Conservation (phyloP, 2,888 invertebrate genomes). For the Synergus japonicus region DNA sequence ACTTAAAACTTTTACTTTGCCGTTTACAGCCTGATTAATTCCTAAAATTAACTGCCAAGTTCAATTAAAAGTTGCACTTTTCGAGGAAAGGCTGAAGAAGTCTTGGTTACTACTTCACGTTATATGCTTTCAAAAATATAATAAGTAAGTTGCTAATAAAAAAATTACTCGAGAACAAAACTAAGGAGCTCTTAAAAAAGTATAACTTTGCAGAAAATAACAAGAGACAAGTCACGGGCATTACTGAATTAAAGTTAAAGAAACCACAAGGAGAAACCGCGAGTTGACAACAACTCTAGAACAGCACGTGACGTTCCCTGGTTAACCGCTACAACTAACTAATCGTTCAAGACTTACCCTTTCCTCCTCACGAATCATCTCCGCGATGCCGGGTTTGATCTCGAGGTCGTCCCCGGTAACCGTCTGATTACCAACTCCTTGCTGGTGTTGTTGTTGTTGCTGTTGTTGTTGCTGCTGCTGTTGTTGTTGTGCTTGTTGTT, state of each 20-base stretch:
- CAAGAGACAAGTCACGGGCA: background rate
- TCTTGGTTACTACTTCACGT: too few relatives aligned
- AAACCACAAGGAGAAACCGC: background rate
- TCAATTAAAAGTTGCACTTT: too few relatives aligned
- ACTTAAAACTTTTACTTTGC: too few relatives aligned
- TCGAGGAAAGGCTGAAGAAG: too few relatives aligned
- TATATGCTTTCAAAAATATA: too few relatives aligned
- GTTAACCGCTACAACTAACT: constrained; percentile 15
- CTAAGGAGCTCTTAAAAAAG: too few relatives aligned
- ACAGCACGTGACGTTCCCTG: constrained; percentile 8
- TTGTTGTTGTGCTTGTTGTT: constrained; percentile 66
- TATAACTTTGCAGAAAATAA: too few relatives aligned
- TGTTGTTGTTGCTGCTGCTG: constrained; percentile 67
- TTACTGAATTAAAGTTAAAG: background rate
- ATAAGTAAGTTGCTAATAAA: too few relatives aligned
- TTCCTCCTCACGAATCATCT: constrained; percentile 98
- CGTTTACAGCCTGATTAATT: too few relatives aligned
- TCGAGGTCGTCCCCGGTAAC: constrained; percentile 86
- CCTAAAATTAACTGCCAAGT: too few relatives aligned
- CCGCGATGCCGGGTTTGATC: constrained; percentile 96
- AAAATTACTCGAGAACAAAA: too few relatives aligned
- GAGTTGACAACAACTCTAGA: background rate
- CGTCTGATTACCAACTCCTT: constrained; percentile 61
- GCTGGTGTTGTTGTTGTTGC: constrained; percentile 63
- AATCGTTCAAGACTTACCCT: constrained; percentile 85